phyloP scores from a whole-genome alignment of 2,797 vertebrate species.

The Australoheros facetus region DNA sequence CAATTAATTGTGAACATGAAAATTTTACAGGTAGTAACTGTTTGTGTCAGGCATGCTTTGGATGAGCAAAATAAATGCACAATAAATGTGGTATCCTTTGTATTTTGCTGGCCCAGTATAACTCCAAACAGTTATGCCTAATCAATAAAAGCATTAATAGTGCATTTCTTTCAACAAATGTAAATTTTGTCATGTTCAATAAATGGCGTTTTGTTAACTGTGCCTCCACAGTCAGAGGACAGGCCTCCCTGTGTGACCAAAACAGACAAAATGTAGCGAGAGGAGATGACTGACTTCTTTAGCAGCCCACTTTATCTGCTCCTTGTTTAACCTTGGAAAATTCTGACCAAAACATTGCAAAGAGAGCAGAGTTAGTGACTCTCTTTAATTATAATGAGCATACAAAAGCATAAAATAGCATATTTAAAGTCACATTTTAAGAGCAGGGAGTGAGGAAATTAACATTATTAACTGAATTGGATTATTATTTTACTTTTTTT shows the following conservation, averaged over 20 bases:
- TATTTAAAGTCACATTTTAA: background rate
- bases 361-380: background rate
- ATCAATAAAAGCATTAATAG: background rate
- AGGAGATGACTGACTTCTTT: background rate
- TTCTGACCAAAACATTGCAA: background rate
- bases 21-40: background rate
- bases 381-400: background rate
- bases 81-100: background rate
- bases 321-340: background rate
- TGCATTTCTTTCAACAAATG: background rate
- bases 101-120: background rate
- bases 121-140: background rate
- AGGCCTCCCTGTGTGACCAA: background rate
- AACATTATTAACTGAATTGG: background rate
- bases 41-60: background rate
- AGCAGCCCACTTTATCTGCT: background rate
- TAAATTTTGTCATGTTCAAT: background rate
- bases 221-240: too few species aligned
- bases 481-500: too few species aligned
- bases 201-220: too few species aligned
- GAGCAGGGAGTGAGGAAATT: background rate
- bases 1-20: background rate
- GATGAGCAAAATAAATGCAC: background rate
- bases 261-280: background rate
- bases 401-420: background rate